phyloP scores from a whole-genome alignment of 2,113 vertebrate genomes.

The Cercopithecus mona region DNA sequence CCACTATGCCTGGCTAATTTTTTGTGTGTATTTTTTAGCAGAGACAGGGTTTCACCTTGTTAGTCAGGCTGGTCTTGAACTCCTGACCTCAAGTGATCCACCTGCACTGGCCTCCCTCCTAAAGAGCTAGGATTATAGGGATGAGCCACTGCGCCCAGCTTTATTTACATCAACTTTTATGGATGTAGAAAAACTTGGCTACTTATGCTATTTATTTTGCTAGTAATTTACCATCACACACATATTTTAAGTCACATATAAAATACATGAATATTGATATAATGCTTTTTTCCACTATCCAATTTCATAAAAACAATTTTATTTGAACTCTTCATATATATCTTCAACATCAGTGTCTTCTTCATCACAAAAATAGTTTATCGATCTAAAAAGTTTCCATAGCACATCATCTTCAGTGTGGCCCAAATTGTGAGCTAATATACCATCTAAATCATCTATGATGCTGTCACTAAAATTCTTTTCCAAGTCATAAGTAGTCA shows the following conservation, averaged over 20 bases:
- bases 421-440: neutral
- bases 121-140: neutral
- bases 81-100: neutral
- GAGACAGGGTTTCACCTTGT: neutral
- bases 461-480: neutral
- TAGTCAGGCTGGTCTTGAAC: neutral
- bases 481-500: neutral
- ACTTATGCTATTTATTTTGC: neutral
- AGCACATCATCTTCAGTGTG: rapidly evolving
- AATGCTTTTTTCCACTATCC: neutral
- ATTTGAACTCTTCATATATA: neutral
- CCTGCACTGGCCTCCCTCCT: neutral
- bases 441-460: neutral
- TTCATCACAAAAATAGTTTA: neutral
- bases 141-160: neutral
- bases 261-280: neutral
- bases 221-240: neutral
- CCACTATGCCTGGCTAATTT: neutral
- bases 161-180: neutral
- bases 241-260: neutral
- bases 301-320: neutral
- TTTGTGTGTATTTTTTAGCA: neutral
- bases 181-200: neutral
- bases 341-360: too few species aligned
- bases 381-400: neutral